Percentiles rank a stretch among this genome's conserved stretches.
These are phyloP conservation scores for Sebastes cheni DNA, from an alignment of 2,797 vertebrate genomes.

Conservation along the genomic window DNA sequence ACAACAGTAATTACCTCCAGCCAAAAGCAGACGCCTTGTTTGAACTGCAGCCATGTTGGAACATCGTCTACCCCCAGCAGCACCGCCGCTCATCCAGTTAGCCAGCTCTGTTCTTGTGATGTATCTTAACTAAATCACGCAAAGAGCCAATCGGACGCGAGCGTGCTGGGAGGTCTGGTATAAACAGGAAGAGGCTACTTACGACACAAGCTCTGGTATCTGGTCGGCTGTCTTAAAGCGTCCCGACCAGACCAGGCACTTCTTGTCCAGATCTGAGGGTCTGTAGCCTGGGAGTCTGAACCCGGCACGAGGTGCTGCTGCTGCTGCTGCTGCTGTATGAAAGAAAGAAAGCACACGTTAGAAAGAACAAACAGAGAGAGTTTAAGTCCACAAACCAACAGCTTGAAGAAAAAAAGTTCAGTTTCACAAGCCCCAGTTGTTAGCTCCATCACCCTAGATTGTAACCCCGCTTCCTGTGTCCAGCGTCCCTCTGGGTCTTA, in stretches of 20 bases:
- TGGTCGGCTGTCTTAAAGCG: slow-evolving; percentile 90
- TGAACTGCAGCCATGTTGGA: slow-evolving; percentile 41
- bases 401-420: not conserved
- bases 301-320: not conserved
- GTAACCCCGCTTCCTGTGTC: slow-evolving; percentile 33
- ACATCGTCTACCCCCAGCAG: slow-evolving; percentile 15
- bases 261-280: slow-evolving; percentile 86
- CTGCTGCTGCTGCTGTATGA: slow-evolving; percentile 50
- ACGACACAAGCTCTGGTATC: slow-evolving; percentile 92
- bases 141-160: slow-evolving; percentile 16
- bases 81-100: slow-evolving; percentile 34
- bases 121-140: slow-evolving; percentile 29
- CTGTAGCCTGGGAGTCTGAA: slow-evolving; percentile 84
- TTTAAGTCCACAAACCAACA: not conserved
- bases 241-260: slow-evolving; percentile 89
- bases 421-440: slow-evolving; percentile 34
- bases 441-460: slow-evolving; percentile 10
- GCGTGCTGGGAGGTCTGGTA: slow-evolving; percentile 42
- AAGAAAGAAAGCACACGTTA: slow-evolving; percentile 11
- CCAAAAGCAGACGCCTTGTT: slow-evolving; percentile 47
- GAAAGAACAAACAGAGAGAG: slow-evolving; percentile 11
- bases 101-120: slow-evolving; percentile 39
- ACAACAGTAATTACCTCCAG: slow-evolving; percentile 56
- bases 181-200: slow-evolving; percentile 84
- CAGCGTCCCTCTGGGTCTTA: slow-evolving; percentile 24